Percentiles rank a stretch among this genome's conserved stretches.
Evolutionary conservation across 2,797 vertebrate species (phyloP).

Genomic region (Pristis pectinata): DNA sequence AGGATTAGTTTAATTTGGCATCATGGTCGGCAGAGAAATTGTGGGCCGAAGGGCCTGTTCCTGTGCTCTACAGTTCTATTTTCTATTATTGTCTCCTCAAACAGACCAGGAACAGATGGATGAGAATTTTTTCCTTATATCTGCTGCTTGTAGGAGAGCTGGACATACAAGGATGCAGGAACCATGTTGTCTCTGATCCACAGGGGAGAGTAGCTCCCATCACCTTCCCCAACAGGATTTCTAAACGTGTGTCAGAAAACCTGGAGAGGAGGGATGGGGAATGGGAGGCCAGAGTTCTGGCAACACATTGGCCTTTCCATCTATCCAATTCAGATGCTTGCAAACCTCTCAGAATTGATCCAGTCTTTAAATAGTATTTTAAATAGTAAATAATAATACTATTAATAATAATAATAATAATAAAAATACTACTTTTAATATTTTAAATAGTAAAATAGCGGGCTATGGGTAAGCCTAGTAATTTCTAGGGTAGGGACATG

Average conservation of each 20-base stretch:
- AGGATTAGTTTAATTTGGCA: too few species aligned
- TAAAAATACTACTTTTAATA: too few species aligned
- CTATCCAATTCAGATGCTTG: not conserved
- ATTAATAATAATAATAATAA: too few species aligned
- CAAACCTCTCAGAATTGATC: not conserved
- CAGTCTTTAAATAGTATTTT: not conserved
- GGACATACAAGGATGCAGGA: not conserved
- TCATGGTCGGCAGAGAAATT: too few species aligned
- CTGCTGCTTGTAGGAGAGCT: not conserved
- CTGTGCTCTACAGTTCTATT: too few species aligned
- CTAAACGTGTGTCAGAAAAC: too few species aligned
- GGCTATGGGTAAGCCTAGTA: too few species aligned
- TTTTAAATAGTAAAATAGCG: too few species aligned
- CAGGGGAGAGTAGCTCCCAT: not conserved
- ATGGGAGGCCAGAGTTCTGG: not conserved
- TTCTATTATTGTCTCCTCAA: not conserved
- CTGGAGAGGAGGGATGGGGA: not conserved
- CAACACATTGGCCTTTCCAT: not conserved
- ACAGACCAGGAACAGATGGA: too few species aligned
- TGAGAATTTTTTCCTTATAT: not conserved
- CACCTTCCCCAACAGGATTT: not conserved
- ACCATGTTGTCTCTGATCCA: not conserved
- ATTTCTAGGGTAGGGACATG: too few species aligned
- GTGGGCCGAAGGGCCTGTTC: too few species aligned
- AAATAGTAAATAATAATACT: too few species aligned